These are phyloP conservation scores for Oryzias woworae DNA, from an alignment of 2,113 vertebrate species.

Conservation along the genomic window DNA sequence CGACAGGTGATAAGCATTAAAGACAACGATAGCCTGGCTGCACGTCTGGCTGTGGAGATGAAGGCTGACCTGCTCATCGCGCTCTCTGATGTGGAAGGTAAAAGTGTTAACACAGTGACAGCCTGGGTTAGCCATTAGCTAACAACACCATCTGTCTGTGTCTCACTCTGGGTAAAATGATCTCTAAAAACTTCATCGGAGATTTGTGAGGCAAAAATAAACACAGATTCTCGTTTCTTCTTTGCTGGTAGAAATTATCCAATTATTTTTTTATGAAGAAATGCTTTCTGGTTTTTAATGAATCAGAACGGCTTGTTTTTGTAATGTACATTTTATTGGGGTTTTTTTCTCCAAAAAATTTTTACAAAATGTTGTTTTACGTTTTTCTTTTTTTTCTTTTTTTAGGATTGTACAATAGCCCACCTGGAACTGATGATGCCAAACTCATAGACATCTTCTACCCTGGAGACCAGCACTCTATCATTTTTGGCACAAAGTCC, in stretches of 20 bases:
- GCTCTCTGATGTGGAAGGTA: conserved; percentile 97
- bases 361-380: neutral
- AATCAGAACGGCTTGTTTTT: too few species aligned
- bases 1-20: conserved; percentile 95
- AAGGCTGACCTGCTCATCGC: conserved; percentile 94
- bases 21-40: conserved; percentile 97
- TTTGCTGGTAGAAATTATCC: conserved; percentile 27
- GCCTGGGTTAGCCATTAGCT: conserved; percentile 46
- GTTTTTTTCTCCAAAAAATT: too few species aligned
- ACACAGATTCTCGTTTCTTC: conserved; percentile 36
- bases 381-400: conserved; percentile 4
- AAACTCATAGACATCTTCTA: conserved; percentile 98
- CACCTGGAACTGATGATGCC: conserved; percentile 93
- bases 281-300: too few species aligned
- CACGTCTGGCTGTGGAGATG: conserved; percentile 96
- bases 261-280: too few species aligned
- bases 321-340: too few species aligned
- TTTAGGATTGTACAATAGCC: conserved; percentile 92
- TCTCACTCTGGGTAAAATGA: conserved; percentile 2
- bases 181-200: conserved; percentile 30
- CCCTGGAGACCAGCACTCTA: conserved; percentile 95
- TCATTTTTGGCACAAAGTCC: conserved; percentile 96
- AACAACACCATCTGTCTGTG: conserved; percentile 58
- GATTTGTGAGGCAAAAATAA: conserved; percentile 38
- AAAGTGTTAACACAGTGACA: conserved; percentile 31